Evolutionary conservation across 2,888 invertebrate genomes (phyloP), one percentile per base, ranked within the genome.

Genomic region (Punctoribates punctum): DNA sequence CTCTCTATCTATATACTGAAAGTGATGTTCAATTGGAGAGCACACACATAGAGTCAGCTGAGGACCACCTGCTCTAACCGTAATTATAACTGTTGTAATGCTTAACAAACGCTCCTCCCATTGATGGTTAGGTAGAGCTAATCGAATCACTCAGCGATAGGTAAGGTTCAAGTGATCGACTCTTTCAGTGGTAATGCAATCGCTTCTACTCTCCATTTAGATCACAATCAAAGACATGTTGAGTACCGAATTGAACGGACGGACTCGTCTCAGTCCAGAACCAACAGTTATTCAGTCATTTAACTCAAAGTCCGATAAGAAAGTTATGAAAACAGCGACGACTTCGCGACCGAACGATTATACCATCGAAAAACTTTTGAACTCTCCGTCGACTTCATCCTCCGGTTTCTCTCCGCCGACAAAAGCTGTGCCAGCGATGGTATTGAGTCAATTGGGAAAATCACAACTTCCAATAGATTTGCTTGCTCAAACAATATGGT

Each of bases 1-100:
- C 60, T 15, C 57, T 57, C 11, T 57, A 57, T 42, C 6, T 42
- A 42, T 11, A 5, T 42, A 42, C 1, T 11, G 11, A 11, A 8
- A 60, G 60, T 27, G 20, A 17, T 51, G 51, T 8, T 20, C 51
- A 15, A 20, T 27, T 57, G 2, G 27, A 25, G 27, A 27, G 60
- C 60, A 25, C 11, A 25, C 27, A 60, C 15, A 25, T 20, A 20
- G 20, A 60, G 20, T 60, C 60, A 60, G 20, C 60, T 60, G 60
- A 60, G 60, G 60, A 60, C 60, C 60, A 60, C 60, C 60, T 60
- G 60, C 60, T 29, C 60, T 60, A 17, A 23, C 60, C 60, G 6
- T 60, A 60, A 60, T 60, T 60, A 60, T 60, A 60, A 60, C 60
- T 60, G 27, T 60, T 60, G 60, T 60, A 60, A 60, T 60, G 60